Percentiles rank a stretch among this genome's conserved stretches.
These are phyloP conservation scores for Drosophila rubida DNA, from an alignment of 2,888 invertebrate genomes.

Conservation along the genomic window DNA sequence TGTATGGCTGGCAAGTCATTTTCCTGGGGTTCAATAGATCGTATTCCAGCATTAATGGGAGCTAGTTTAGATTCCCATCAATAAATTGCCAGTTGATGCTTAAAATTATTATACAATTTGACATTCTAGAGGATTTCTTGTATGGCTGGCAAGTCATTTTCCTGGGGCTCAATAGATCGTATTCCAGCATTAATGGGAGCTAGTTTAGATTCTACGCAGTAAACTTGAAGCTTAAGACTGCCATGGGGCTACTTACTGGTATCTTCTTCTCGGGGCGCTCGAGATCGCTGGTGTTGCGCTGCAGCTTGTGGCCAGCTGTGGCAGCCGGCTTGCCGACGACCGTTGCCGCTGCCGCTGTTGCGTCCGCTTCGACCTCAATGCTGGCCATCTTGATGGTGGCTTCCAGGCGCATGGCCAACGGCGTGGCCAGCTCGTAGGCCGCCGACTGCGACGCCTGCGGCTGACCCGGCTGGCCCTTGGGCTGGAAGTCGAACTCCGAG, in stretches of 20 bases:
- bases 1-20: too few species aligned
- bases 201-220: too few species aligned
- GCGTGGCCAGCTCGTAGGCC: constrained; percentile 77
- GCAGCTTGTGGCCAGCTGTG: constrained; percentile 86
- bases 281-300: constrained; percentile 69
- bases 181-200: too few species aligned
- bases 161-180: too few species aligned
- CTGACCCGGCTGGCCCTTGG: constrained; percentile 82
- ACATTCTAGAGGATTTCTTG: too few species aligned
- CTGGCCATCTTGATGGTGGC: constrained; percentile 81
- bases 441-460: constrained; percentile 14
- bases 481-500: constrained; percentile 88
- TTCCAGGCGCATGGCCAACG: constrained; percentile 78
- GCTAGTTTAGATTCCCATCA: too few species aligned
- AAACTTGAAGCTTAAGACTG: too few species aligned
- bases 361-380: constrained; percentile 89
- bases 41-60: too few species aligned
- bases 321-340: constrained; percentile 87
- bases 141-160: too few species aligned
- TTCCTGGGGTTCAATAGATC: too few species aligned
- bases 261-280: constrained; percentile 75
- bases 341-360: constrained; percentile 91
- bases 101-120: too few species aligned
- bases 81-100: too few species aligned
- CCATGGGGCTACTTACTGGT: constrained; percentile 81